Base-by-base conservation (phyloP, 2,113 vertebrate species). In the Tinamus guttatus region DNA sequence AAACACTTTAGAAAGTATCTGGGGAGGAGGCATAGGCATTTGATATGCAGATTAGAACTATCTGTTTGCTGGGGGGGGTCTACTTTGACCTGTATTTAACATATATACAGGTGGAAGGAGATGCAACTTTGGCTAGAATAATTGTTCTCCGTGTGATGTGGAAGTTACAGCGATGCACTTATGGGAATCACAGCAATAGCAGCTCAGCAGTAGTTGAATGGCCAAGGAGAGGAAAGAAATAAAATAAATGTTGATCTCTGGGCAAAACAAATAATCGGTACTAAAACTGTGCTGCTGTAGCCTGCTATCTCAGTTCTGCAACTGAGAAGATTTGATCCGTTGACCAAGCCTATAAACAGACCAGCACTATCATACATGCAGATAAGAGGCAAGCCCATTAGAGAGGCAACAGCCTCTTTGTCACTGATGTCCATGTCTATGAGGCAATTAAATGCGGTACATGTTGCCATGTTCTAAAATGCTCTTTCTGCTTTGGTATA, bases 1-100 rank as follows among this genome's bases (percentile, higher is more conserved):
- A 78, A 94, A 75, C 60, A 69, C 73, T 67, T 81, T 14, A n/a
- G 58, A 58, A 79, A 70, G 56, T 52, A 56, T 41, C 89, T 94
- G 54, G 91, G 91, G 90, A 84, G 43, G 43, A 96, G 92, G 87
- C 87, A 91, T 90, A 92, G 83, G 85, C 78, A 59, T 56, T 84
- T 49, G 51, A 80, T 81, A 84, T 92, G 87, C 93, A 94, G 74
- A 96, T 95, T 81, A 90, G 86, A 87, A 96, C 76, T 30, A 79
- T 60, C n/a, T 78, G 92, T 89, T 78, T 96, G 83, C 87, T 90
- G 77, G 78, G n/a, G 56, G 56, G 54, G 81, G 85, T 30, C 54
- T 43, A 87, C 77, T 76, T 96, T 93, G 80, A 87, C 85, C 5
- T 38, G 32, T 43, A 83, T 85, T 95, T 87, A 68, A 75, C 54